phyloP scores from a whole-genome alignment of 1,140 invertebrate genomes.

The Hirudo medicinalis region DNA sequence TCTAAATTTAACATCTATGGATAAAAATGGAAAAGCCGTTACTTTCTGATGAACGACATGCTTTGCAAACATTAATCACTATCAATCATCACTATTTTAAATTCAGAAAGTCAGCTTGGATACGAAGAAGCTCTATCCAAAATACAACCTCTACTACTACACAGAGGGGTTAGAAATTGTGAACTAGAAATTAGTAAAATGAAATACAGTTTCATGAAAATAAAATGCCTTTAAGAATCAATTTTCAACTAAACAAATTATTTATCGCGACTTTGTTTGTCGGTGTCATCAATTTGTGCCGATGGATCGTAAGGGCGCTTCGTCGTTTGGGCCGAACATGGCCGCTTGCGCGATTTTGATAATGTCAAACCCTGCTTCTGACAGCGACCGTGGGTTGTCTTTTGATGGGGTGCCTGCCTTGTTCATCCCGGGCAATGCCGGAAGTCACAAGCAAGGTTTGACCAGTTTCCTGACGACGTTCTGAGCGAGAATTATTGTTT shows the following conservation, averaged over 20 bases:
- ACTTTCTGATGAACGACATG: background rate
- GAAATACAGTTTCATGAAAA: too few relatives aligned
- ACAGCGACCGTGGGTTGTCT: slow-evolving; percentile 34
- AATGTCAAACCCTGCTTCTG: background rate
- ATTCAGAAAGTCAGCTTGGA: slow-evolving; percentile 1
- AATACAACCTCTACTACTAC: slow-evolving; percentile 8
- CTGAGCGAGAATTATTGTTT: slow-evolving; percentile 8
- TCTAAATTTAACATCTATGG: background rate
- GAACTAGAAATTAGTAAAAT: too few relatives aligned
- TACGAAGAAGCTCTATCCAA: background rate
- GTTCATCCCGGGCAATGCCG: slow-evolving; percentile 80
- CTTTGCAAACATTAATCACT: background rate
- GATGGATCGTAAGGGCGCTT: too few relatives aligned
- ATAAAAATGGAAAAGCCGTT: background rate
- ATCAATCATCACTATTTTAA: too few relatives aligned
- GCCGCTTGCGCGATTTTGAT: too few relatives aligned
- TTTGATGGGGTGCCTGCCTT: slow-evolving; percentile 75
- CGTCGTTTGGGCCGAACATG: too few relatives aligned
- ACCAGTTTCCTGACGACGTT: background rate
- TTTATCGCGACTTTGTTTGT: too few relatives aligned
- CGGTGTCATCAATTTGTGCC: too few relatives aligned
- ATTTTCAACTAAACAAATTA: too few relatives aligned
- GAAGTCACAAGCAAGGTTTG: slow-evolving; percentile 65
- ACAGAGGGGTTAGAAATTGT: slow-evolving; percentile 1
- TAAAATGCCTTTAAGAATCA: too few relatives aligned